Conservation (phyloP, 2,113 vertebrate genomes). For the Hypomesus transpacificus region DNA sequence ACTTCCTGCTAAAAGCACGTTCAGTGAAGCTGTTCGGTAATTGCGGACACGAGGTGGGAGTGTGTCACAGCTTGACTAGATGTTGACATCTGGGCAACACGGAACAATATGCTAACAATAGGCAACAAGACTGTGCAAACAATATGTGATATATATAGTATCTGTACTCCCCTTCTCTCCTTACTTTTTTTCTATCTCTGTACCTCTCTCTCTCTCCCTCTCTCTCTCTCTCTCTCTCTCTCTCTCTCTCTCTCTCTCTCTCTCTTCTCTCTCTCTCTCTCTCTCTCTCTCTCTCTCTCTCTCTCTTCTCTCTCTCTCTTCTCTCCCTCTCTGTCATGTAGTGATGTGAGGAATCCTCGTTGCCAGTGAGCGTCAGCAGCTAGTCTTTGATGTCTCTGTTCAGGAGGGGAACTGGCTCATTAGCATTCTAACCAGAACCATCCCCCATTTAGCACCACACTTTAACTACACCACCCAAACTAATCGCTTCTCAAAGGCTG, state of each 20-base stretch:
- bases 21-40: too few species aligned
- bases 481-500: constrained; percentile 50
- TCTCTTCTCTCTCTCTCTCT: too few species aligned
- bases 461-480: constrained; percentile 67
- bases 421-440: constrained; percentile 63
- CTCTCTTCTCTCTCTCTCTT: neutral
- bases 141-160: too few species aligned
- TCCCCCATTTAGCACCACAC: constrained; percentile 57
- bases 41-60: too few species aligned
- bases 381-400: constrained; percentile 65
- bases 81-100: too few species aligned
- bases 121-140: too few species aligned
- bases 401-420: constrained; percentile 59
- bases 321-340: constrained; percentile 40
- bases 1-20: too few species aligned
- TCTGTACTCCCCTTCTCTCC: too few species aligned
- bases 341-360: constrained; percentile 47
- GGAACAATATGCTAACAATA: too few species aligned
- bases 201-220: neutral
- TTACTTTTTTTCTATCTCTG: too few species aligned
- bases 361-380: constrained; percentile 41
- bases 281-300: too few species aligned
- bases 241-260: constrained; percentile 16
- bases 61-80: too few species aligned
- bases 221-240: constrained; percentile 34